Evolutionary conservation across 2,888 invertebrate genomes (phyloP).

Genomic region (Lithophane semibrunnea): DNA sequence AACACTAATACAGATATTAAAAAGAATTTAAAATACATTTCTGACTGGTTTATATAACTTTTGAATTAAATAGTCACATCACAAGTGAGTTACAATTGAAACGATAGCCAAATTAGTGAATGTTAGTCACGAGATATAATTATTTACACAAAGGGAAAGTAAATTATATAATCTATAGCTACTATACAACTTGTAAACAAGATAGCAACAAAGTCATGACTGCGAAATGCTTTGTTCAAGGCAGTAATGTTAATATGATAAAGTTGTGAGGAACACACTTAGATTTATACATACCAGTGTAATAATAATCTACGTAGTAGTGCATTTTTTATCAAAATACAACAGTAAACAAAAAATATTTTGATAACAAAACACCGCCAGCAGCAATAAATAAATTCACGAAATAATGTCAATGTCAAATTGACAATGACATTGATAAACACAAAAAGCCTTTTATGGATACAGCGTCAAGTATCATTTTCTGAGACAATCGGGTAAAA

Average conservation of each 20-base stretch:
- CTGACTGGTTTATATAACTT: conserved; percentile 9
- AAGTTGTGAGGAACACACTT: background rate
- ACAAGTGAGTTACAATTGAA: background rate
- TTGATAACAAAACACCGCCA: background rate
- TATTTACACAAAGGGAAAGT: conserved; percentile 52
- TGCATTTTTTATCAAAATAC: conserved; percentile 12
- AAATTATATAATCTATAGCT: conserved; percentile 44
- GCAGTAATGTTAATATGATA: background rate
- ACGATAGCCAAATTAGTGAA: conserved; percentile 1
- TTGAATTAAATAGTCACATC: background rate
- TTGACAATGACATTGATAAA: conserved; percentile 27
- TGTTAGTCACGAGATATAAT: conserved; percentile 25
- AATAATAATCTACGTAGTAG: background rate
- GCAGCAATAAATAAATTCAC: background rate
- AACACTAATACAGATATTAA: conserved; percentile 41
- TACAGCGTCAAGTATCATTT: background rate
- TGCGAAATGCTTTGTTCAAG: background rate
- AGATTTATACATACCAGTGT: conserved; percentile 25
- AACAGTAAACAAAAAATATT: background rate
- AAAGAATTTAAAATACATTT: conserved; percentile 41
- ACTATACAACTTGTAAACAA: conserved; percentile 31
- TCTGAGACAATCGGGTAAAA: background rate
- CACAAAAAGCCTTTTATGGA: conserved; percentile 14
- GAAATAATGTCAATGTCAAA: background rate
- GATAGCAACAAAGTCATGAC: conserved; percentile 3